Evolutionary conservation across 2,797 vertebrate species (phyloP), one percentile per base, ranked within the genome.

Genomic region (Astyanax mexicanus): DNA sequence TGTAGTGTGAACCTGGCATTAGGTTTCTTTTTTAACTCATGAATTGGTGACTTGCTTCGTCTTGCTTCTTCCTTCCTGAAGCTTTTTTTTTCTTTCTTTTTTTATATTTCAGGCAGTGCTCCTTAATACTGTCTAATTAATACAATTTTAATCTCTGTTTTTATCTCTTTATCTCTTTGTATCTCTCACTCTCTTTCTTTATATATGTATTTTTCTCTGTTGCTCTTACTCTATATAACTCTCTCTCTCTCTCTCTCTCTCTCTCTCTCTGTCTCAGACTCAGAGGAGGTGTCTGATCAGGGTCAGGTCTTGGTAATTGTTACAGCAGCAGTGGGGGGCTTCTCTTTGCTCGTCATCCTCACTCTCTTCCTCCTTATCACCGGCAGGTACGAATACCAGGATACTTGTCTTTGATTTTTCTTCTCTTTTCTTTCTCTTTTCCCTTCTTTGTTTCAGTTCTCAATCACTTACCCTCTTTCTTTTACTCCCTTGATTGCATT

Each of bases 291-390:
- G 0, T 91, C 92, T 0, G 95, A 98, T 84, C 98, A 99, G 82
- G 96, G 97, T 77, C 97, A 98, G 83, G 97, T 98, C 75, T 93
- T 99, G 62, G 98, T 99, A 70, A 96, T 99, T 32, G 96, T 97
- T 84, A 98, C 97, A 0, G 98, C 98, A 0, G 96, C 98, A 1
- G 98, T 99, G 3, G 98, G 98, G 29, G 97, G 97, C 77, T 99
- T 98, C 88, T 97, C 98, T 42, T 94, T 99, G 21, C 85, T 99
- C 19, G 93, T 99, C 88, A 99, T 99, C 85, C 96, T 99, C 44
- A 99, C 97, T 15, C 92, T 99, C 75, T 99, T 99, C 90, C 96
- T 99, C 86, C 93, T 99, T 76, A 99, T 99, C 90, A 99, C 98
- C 51, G 98, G 98, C 75, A 94, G 98, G 98, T 99, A 94, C 92